Evolutionary conservation across 2,797 vertebrate species (phyloP).

Genomic region (Platalea minor): DNA sequence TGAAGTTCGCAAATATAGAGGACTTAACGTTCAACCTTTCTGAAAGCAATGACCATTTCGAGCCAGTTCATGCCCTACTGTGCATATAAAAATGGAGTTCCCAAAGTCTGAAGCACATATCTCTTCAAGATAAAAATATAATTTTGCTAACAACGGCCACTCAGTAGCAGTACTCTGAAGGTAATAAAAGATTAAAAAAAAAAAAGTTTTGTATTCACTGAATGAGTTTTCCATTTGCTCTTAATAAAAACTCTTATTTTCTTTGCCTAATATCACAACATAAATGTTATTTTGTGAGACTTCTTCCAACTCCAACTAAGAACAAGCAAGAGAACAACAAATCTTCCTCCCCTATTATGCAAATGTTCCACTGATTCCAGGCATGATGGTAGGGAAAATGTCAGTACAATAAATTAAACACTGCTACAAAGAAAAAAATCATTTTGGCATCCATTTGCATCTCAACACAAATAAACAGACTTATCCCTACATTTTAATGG

Average conservation of each 20-base stretch:
- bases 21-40: neutral
- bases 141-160: neutral
- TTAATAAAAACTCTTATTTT: neutral
- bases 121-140: neutral
- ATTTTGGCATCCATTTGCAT: neutral
- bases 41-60: neutral
- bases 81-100: neutral
- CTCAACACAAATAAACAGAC: neutral
- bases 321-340: neutral
- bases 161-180: neutral
- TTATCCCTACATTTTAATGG: conserved; percentile 14
- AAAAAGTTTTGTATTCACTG: neutral
- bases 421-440: neutral
- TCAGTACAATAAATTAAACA: conserved; percentile 18
- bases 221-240: neutral
- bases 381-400: neutral
- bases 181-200: neutral
- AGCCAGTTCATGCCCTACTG: rapidly evolving
- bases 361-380: conserved; percentile 9
- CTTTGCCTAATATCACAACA: neutral
- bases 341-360: neutral
- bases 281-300: neutral
- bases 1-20: neutral
- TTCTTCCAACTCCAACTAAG: neutral
- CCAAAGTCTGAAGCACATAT: neutral